Evolutionary conservation across 2,113 vertebrate species (phyloP).

Genomic region (Alethe diademata): DNA sequence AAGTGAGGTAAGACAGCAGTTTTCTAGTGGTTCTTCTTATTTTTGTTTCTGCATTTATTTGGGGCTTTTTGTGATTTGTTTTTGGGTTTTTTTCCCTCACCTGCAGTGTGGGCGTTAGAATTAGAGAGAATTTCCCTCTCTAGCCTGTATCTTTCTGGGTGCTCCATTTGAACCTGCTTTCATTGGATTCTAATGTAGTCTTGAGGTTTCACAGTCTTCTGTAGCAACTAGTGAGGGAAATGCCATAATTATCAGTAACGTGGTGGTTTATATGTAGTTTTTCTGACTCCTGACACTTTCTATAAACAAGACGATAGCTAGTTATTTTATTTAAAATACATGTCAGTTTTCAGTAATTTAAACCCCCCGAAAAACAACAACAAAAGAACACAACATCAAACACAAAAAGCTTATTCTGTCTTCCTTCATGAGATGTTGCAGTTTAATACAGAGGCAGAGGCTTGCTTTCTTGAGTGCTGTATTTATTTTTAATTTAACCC

Average conservation of each 20-base stretch:
- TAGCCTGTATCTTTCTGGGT: background rate
- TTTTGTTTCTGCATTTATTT: background rate
- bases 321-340: background rate
- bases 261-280: background rate
- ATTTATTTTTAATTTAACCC: background rate
- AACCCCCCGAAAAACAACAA: background rate
- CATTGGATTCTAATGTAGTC: background rate
- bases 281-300: background rate
- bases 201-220: background rate
- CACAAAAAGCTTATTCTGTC: background rate
- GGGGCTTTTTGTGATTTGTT: too few species aligned
- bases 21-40: background rate
- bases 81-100: background rate
- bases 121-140: background rate
- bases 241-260: background rate
- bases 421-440: background rate
- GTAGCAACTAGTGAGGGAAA: background rate
- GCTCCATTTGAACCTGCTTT: background rate
- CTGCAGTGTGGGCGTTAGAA: background rate
- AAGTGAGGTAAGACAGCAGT: accelerated
- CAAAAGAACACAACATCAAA: background rate
- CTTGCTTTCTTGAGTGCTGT: background rate
- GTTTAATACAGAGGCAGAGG: background rate
- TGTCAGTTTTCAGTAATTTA: background rate
- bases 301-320: background rate